Conservation (phyloP, 2,113 vertebrate species). For the Protomyctophum bolini region DNA sequence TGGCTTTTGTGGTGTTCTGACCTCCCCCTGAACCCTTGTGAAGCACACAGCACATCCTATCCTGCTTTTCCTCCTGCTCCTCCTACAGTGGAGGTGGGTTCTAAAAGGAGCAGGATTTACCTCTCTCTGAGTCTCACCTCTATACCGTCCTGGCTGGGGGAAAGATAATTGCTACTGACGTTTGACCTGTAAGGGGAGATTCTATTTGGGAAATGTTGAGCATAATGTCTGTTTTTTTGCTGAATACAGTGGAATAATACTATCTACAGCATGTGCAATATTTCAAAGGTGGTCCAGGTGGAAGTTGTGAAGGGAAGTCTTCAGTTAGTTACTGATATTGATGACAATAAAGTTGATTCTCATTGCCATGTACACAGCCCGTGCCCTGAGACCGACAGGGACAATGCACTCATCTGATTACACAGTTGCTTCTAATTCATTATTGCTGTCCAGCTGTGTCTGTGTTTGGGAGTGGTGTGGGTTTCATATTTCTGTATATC, state of each 20-base stretch:
- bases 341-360: too few relatives aligned
- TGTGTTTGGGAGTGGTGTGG: too few relatives aligned
- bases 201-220: constrained; percentile 11
- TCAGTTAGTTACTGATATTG: neutral
- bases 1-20: constrained; percentile 50
- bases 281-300: neutral
- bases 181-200: constrained; percentile 40
- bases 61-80: neutral
- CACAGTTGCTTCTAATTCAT: too few relatives aligned
- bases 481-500: too few relatives aligned
- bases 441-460: too few relatives aligned
- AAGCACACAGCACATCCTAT: constrained; percentile 8
- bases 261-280: neutral
- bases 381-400: too few relatives aligned
- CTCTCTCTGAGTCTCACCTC: constrained; percentile 35
- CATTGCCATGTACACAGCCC: too few relatives aligned
- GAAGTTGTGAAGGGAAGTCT: neutral
- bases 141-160: constrained; percentile 9
- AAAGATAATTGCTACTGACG: constrained; percentile 54
- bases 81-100: neutral
- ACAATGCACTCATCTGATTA: too few relatives aligned
- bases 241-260: constrained; percentile 11
- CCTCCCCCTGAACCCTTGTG: constrained; percentile 40
- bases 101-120: constrained; percentile 30
- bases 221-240: constrained; percentile 4